Base-by-base conservation (phyloP, 2,888 invertebrate genomes). In the Eledona agricola region DNA sequence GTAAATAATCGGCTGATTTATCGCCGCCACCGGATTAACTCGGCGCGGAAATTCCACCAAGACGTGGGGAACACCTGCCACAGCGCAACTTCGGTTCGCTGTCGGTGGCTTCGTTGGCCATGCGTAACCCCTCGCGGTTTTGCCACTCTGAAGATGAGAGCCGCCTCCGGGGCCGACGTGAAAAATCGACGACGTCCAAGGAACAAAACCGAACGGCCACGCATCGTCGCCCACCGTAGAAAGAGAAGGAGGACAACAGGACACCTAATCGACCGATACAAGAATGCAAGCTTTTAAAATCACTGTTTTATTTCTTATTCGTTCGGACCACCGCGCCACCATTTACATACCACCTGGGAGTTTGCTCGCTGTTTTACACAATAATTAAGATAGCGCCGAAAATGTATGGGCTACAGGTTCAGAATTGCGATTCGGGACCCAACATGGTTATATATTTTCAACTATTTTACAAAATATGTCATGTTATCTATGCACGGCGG, bases 321-420 rank as follows among this genome's bases (percentile, higher is more conserved):
- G 31, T 31, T 29, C 29, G 42, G 42, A 42, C 42, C 42, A 42
- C 42, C 42, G 20, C 29, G 31, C 29, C 28, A 42, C 29, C 42
- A 42, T 42, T 42, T 42, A 31, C 42, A 42, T 42, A 42, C 42
- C 42, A 42, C 42, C 42, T 42, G 42, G 22, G 31, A 31, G 29
- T 42, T 31, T 7, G 29, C 20, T 19, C 11, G 29, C 20, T 42
- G 42, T 31, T 28, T 20, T 42, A 42, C 42, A 42, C 42, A 42
- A 42, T 42, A 42, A 42, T 42, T 42, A 42, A 42, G 42, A 42
- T 42, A 42, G 31, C 13, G n/a, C n/a, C n/a, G n/a, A n/a, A n/a
- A n/a, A n/a, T n/a, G n/a, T n/a, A n/a, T n/a, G n/a, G n/a, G n/a
- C n/a, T n/a, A n/a, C n/a, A n/a, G n/a, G n/a, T n/a, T n/a, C n/a